Percentiles rank a stretch among this genome's conserved stretches.
Evolutionary conservation across 1,140 invertebrate species (phyloP).

Genomic region (Geopemphigus sp.): DNA sequence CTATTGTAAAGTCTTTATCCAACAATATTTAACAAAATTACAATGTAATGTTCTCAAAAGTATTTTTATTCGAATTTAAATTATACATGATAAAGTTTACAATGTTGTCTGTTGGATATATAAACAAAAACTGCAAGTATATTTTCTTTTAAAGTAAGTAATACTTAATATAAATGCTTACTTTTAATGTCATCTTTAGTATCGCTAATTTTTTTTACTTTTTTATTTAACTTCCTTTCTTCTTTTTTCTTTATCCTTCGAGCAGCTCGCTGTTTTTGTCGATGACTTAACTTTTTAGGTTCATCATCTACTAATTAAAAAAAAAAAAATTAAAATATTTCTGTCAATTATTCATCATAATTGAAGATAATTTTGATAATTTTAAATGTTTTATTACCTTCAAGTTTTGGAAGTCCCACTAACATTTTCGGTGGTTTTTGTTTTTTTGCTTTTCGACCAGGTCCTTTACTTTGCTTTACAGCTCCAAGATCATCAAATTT

Average conservation of each 20-base stretch:
- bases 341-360: too few species aligned
- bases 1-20: too few species aligned
- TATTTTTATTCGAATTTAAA: too few species aligned
- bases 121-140: too few species aligned
- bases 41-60: too few species aligned
- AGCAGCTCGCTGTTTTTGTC: slow-evolving; percentile 66
- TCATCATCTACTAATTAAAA: slow-evolving; percentile 54
- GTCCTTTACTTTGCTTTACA: slow-evolving; percentile 67
- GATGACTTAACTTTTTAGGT: slow-evolving; percentile 64
- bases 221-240: slow-evolving; percentile 52
- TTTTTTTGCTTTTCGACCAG: slow-evolving; percentile 79
- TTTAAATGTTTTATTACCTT: slow-evolving; percentile 56
- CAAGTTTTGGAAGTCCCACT: slow-evolving; percentile 57
- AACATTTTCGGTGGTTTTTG: slow-evolving; percentile 75
- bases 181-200: slow-evolving; percentile 53
- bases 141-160: background rate
- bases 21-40: too few species aligned
- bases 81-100: too few species aligned
- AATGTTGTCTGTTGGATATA: too few species aligned
- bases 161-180: slow-evolving; percentile 24
- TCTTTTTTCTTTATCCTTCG: slow-evolving; percentile 63
- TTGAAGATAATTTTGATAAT: slow-evolving; percentile 17
- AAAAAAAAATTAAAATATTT: too few species aligned
- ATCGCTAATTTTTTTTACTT: slow-evolving; percentile 53
- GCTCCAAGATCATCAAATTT: slow-evolving; percentile 69